These are phyloP conservation scores for Scolopax mira DNA, from an alignment of 2,113 vertebrate species.

Conservation along the genomic window DNA sequence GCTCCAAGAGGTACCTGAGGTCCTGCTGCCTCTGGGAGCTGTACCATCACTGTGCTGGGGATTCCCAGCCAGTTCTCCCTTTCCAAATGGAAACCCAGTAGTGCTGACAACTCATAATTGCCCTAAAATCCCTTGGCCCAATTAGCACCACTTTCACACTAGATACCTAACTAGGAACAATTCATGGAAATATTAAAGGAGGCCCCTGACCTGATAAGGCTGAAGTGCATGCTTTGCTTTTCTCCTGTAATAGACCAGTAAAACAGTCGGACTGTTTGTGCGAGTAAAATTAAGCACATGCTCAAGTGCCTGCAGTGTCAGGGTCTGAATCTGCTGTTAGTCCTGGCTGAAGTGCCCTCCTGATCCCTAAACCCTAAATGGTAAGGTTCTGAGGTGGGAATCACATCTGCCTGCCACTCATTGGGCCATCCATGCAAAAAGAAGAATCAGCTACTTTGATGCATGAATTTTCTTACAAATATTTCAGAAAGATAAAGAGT, in stretches of 20 bases:
- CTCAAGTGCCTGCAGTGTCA: background rate
- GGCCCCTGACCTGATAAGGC: conserved; percentile 61
- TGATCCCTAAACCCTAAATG: background rate
- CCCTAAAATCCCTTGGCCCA: conserved; percentile 48
- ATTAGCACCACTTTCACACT: conserved; percentile 6
- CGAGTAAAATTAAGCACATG: background rate
- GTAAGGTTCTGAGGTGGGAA: background rate
- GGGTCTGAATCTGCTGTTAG: background rate
- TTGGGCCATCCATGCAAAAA: background rate
- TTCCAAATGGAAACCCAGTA: conserved; percentile 3
- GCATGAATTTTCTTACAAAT: background rate
- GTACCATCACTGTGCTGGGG: background rate
- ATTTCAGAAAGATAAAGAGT: background rate
- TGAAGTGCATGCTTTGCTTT: conserved; percentile 24
- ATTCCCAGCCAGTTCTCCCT: background rate
- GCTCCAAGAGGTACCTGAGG: background rate
- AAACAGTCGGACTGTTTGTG: background rate
- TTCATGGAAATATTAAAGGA: conserved; percentile 56
- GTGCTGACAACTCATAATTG: background rate
- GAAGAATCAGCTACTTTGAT: background rate
- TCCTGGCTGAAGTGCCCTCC: background rate
- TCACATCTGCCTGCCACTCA: background rate
- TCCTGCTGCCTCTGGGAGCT: background rate
- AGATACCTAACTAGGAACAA: conserved; percentile 47
- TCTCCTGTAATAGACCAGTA: background rate